phyloP scores from a whole-genome alignment of 2,888 invertebrate genomes.

The Hymenopus coronatus region DNA sequence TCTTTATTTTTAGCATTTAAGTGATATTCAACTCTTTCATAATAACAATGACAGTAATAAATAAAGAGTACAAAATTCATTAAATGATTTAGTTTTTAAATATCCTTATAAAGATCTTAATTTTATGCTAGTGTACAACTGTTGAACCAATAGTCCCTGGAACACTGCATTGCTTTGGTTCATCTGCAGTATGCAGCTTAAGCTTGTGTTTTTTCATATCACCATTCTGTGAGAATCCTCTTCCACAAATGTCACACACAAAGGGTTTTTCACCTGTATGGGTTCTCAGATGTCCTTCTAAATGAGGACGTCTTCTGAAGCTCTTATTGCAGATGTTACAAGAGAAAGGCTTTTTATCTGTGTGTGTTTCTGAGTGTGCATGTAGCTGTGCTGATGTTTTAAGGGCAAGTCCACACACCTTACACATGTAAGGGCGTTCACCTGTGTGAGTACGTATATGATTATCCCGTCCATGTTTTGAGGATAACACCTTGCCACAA shows the following conservation, averaged over 20 bases:
- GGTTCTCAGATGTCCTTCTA: slow-evolving; percentile 23
- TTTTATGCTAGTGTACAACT: neutral
- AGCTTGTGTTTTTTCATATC: slow-evolving; percentile 27
- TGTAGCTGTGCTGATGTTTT: slow-evolving; percentile 23
- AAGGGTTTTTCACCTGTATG: slow-evolving; percentile 29
- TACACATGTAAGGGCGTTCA: slow-evolving; percentile 23
- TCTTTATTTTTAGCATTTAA: too few relatives aligned
- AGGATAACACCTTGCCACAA: slow-evolving; percentile 21
- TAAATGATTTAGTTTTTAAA: too few relatives aligned
- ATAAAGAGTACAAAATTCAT: too few relatives aligned
- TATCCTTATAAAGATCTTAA: too few relatives aligned
- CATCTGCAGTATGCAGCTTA: slow-evolving; percentile 22
- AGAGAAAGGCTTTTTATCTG: slow-evolving; percentile 22
- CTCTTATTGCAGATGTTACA: slow-evolving; percentile 23
- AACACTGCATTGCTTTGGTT: neutral
- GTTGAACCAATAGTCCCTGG: neutral
- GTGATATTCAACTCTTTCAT: too few relatives aligned
- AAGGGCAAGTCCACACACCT: slow-evolving; percentile 23
- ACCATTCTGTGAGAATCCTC: slow-evolving; percentile 24
- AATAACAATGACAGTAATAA: too few relatives aligned
- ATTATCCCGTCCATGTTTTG: slow-evolving; percentile 7
- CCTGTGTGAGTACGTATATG: slow-evolving; percentile 30
- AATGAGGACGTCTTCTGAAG: slow-evolving; percentile 25
- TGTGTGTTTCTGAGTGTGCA: slow-evolving; percentile 27
- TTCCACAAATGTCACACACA: slow-evolving; percentile 23